These are phyloP conservation scores for Riparia riparia DNA, from an alignment of 2,113 vertebrate genomes.

Conservation along the genomic window DNA sequence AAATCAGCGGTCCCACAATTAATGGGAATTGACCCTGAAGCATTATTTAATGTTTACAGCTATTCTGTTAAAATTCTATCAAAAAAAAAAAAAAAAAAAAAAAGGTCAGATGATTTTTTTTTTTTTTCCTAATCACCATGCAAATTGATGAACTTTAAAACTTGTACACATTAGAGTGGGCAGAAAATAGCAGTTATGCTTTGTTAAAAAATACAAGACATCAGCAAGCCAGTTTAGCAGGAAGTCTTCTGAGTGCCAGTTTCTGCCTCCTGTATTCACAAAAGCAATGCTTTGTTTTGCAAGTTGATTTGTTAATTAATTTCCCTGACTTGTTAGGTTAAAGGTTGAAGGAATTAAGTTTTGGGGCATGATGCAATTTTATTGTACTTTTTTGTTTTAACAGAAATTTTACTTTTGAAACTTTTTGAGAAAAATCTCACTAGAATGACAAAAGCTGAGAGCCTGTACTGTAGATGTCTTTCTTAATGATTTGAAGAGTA, in stretches of 20 bases:
- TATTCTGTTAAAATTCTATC: background rate
- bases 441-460: background rate
- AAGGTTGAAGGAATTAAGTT: background rate
- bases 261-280: background rate
- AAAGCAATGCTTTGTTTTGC: background rate
- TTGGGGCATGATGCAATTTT: background rate
- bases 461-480: background rate
- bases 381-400: background rate
- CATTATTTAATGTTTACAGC: background rate
- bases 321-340: slow-evolving; percentile 13
- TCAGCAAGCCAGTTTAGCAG: slow-evolving; percentile 38
- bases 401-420: background rate
- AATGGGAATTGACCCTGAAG: background rate
- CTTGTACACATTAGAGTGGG: background rate
- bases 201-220: background rate
- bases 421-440: background rate
- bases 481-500: background rate
- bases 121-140: background rate
- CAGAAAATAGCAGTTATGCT: background rate
- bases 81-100: background rate
- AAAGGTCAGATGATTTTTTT: background rate
- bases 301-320: slow-evolving; percentile 41
- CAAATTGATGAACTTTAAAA: background rate
- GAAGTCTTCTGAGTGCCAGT: slow-evolving; percentile 21
- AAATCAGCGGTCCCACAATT: background rate